Evolutionary conservation across 1,140 invertebrate genomes (phyloP).

Genomic region (Drosophila ohnishii): DNA sequence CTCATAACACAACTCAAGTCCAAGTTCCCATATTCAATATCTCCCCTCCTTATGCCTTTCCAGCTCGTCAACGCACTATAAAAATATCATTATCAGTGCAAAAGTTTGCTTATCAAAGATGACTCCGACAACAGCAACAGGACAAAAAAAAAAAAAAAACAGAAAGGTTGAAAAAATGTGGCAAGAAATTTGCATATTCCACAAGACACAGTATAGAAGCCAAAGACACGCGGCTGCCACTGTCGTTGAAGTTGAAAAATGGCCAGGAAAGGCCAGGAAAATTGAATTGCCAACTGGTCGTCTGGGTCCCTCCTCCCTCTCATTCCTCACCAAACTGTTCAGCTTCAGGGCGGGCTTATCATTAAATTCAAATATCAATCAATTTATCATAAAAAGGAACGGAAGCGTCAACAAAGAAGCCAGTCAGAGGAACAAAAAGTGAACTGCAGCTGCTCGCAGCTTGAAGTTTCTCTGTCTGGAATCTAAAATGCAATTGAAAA

Average conservation of each 20-base stretch:
- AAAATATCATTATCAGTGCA: constrained; percentile 80
- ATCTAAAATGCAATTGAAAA: constrained; percentile 18
- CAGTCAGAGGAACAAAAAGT: neutral
- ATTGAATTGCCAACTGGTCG: constrained; percentile 73
- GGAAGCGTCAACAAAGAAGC: constrained; percentile 41
- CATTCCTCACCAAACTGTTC: neutral
- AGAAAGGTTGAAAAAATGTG: constrained; percentile 43
- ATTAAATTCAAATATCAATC: constrained; percentile 82
- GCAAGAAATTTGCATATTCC: constrained; percentile 75
- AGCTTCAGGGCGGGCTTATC: constrained; percentile 48
- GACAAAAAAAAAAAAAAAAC: constrained; percentile 40
- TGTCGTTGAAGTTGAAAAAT: constrained; percentile 78
- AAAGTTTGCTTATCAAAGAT: constrained; percentile 73
- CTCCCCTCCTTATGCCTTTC: constrained; percentile 44
- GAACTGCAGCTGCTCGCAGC: constrained; percentile 14
- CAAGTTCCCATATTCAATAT: neutral
- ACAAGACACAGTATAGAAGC: constrained; percentile 42
- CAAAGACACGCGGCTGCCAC: constrained; percentile 51
- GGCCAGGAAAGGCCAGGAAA: constrained; percentile 53
- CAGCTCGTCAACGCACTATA: constrained; percentile 80
- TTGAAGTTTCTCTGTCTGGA: constrained; percentile 9
- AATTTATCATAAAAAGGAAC: constrained; percentile 74
- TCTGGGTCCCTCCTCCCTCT: constrained; percentile 11
- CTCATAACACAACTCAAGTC: neutral
- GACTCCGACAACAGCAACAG: constrained; percentile 42